Evolutionary conservation across 2,888 invertebrate genomes (phyloP), one percentile per base, ranked within the genome.

Genomic region (Camponotus fellah): DNA sequence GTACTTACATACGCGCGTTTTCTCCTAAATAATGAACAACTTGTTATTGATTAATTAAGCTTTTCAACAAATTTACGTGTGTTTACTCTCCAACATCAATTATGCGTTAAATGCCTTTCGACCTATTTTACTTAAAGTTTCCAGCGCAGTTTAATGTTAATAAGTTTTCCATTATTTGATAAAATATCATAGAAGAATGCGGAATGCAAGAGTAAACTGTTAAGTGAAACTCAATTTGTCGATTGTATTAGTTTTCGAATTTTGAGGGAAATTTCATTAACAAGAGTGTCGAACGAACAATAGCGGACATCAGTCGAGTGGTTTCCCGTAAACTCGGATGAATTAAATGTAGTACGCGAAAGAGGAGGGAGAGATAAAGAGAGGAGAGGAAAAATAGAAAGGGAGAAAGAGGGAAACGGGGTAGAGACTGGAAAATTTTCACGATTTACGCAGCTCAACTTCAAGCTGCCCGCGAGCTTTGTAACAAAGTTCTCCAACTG

Each of bases 41-140:
- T 88, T 86, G 88, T 86, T 91, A 91, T 89, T 88, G 90, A 92
- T 91, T 90, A 89, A 91, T 91, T 77, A 64, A 58, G 82, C 89
- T 87, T 89, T 89, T 84, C 85, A 87, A 72, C 83, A 66, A 75
- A 86, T 86, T 88, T 69, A 9, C 60, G 43, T 56, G 43, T 17
- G 21, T 69, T 37, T 46, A 49, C 46, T 12, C 60, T 72, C 72
- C 72, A 79, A 62, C 34, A 34, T 49, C 60, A 71, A 60, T 26
- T 32, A 58, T 49, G 14, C 43, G 21, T 49, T 32, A 37, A 58
- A 68, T 58, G 56, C 60, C n/a, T 79, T 60, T 26, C 34, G 43
- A 79, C 17, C 56, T 32, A n/a, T 14, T 60, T 26, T 77, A 37
- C 8, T 14, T 34, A 40, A 77, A 46, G 46, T 62, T 80, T 26